phyloP scores from a whole-genome alignment of 2,797 vertebrate genomes.

The Cyclopterus lumpus region DNA sequence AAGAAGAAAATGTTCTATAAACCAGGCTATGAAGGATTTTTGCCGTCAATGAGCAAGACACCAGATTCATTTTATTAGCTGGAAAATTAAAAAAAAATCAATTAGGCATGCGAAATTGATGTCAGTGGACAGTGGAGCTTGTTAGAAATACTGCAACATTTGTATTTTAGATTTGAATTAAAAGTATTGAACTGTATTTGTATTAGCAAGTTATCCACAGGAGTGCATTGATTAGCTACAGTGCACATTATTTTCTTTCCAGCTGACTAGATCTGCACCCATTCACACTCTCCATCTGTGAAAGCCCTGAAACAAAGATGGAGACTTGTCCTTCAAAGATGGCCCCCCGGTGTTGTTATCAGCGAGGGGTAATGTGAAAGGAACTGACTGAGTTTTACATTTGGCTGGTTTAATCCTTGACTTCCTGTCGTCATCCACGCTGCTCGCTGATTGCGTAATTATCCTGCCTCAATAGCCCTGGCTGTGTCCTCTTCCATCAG shows the following conservation, averaged over 20 bases:
- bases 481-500: slow-evolving; percentile 42
- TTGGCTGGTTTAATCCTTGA: slow-evolving; percentile 38
- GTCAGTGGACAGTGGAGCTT: not conserved
- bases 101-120: not conserved
- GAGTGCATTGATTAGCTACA: not conserved
- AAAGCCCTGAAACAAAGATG: slow-evolving; percentile 1
- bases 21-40: no score
- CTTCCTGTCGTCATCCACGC: slow-evolving; percentile 43
- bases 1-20: no score
- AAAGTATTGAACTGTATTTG: slow-evolving; percentile 11
- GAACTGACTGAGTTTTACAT: slow-evolving; percentile 49
- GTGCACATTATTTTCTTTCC: not conserved
- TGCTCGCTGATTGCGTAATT: slow-evolving; percentile 50
- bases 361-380: slow-evolving; percentile 25
- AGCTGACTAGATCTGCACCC: not conserved
- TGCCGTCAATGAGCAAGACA: not conserved
- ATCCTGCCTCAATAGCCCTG: slow-evolving; percentile 38
- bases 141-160: not conserved
- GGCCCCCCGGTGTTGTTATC: slow-evolving; percentile 1
- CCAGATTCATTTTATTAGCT: not conserved
- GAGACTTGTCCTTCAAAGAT: slow-evolving; percentile 10
- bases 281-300: slow-evolving; percentile 7
- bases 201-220: not conserved
- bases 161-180: not conserved
- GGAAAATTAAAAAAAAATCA: not conserved